Conservation (phyloP, 2,888 invertebrate species). For the Xanthia icteritia region DNA sequence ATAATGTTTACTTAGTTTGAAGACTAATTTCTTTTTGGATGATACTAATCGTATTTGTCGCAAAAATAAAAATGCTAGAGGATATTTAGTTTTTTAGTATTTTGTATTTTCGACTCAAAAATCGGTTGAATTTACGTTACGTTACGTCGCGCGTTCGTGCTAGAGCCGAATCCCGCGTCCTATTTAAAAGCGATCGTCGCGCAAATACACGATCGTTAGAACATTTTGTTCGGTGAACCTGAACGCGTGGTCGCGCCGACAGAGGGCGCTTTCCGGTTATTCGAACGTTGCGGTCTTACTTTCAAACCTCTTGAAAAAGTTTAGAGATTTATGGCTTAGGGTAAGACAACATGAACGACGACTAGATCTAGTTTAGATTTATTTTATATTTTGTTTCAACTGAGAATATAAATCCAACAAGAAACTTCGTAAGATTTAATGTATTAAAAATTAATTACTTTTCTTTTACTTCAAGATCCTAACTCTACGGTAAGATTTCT, state of each 20-base stretch:
- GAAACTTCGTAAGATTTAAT: background rate
- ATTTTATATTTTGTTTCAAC: conserved; percentile 16
- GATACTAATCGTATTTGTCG: background rate
- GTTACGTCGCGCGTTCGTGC: background rate
- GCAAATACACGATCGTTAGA: too few relatives aligned
- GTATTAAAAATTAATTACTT: background rate
- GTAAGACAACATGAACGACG: background rate
- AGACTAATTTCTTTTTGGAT: background rate
- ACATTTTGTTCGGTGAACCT: too few relatives aligned
- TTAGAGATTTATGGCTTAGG: conserved; percentile 27
- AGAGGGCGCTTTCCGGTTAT: background rate
- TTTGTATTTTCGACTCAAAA: background rate
- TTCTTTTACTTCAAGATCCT: background rate
- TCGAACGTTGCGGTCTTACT: background rate
- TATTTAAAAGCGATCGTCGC: too few relatives aligned
- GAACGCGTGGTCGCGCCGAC: too few relatives aligned
- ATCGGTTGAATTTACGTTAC: background rate
- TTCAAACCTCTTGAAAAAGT: conserved; percentile 14
- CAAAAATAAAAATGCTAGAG: background rate
- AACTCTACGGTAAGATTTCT: background rate
- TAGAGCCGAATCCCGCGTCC: too few relatives aligned
- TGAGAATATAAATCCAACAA: background rate
- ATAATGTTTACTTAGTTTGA: background rate
- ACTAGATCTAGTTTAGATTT: conserved; percentile 2
- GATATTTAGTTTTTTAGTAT: background rate